Evolutionary conservation across 1,140 invertebrate species (phyloP).

Genomic region (Listronotus oregonensis): DNA sequence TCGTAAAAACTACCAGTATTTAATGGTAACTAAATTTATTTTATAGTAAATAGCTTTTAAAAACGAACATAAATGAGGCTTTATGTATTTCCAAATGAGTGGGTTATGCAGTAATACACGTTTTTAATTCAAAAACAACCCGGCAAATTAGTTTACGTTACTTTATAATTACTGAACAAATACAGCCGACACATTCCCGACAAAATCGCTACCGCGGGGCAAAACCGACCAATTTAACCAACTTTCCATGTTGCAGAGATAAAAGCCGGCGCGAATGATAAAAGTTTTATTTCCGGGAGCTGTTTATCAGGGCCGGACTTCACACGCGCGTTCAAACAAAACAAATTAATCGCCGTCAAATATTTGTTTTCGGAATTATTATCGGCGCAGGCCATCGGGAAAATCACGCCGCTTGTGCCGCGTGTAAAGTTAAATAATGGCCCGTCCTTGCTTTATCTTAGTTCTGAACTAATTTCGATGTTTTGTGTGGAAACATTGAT

Average conservation of each 20-base stretch:
- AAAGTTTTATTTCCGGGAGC: constrained; percentile 15
- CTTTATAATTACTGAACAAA: not conserved
- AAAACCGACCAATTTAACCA: constrained; percentile 1
- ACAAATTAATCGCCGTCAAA: constrained; percentile 17
- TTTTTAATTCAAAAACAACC: too few relatives aligned
- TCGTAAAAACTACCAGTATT: too few relatives aligned
- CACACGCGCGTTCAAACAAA: constrained; percentile 10
- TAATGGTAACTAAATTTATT: too few relatives aligned
- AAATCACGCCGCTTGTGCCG: not conserved
- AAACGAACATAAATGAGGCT: too few relatives aligned
- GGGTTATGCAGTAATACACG: too few relatives aligned
- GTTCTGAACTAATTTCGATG: too few relatives aligned
- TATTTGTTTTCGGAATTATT: constrained; percentile 15
- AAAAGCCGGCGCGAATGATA: constrained; percentile 9
- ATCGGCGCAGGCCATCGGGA: constrained; percentile 1
- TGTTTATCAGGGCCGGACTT: constrained; percentile 16
- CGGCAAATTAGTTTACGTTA: not conserved
- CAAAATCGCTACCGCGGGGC: not conserved
- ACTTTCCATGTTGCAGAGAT: not conserved
- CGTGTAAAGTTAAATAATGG: constrained; percentile 12
- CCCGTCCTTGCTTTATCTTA: not conserved
- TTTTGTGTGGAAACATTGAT: too few relatives aligned
- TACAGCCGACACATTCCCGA: not conserved
- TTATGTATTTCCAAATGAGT: too few relatives aligned
- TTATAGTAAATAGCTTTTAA: too few relatives aligned